These are phyloP conservation scores for Tethya wilhelma DNA, from an alignment of 37 sponge, comb jelly and placozoan species.

Conservation along the genomic window DNA sequence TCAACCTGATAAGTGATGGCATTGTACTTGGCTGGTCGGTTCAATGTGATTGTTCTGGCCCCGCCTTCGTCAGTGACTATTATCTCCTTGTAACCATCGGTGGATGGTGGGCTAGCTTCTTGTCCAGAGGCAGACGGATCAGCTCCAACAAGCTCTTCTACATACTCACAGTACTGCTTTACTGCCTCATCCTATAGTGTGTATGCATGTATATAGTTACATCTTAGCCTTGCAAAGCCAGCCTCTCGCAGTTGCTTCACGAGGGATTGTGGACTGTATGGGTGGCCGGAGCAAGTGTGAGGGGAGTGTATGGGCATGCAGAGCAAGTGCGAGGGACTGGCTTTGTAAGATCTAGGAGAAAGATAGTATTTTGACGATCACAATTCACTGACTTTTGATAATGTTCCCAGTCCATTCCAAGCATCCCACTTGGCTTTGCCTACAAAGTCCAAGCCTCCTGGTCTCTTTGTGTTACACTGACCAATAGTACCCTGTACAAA, in stretches of 20 bases:
- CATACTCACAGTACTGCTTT: constrained; percentile 65
- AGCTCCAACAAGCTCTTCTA: constrained; percentile 66
- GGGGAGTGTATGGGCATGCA: too few species aligned
- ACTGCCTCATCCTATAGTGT: constrained; percentile 63
- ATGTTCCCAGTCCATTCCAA: constrained; percentile 81
- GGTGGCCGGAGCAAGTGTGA: too few species aligned
- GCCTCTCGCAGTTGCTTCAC: too few species aligned
- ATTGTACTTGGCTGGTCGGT: constrained; percentile 89
- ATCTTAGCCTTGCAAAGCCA: too few species aligned
- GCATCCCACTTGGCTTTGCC: constrained; percentile 95
- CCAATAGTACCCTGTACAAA: constrained; percentile 82
- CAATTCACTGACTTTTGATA: constrained; percentile 55
- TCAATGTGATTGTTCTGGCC: constrained; percentile 77
- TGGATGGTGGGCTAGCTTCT: neutral
- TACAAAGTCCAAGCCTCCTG: constrained; percentile 92
- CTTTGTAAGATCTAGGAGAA: too few species aligned
- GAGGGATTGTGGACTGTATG: too few species aligned
- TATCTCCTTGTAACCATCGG: constrained; percentile 37
- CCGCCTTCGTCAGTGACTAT: constrained; percentile 67
- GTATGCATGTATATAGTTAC: too few species aligned
- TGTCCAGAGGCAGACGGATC: neutral
- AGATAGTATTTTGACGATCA: too few species aligned
- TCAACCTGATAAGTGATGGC: constrained; percentile 76
- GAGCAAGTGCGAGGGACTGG: too few species aligned
- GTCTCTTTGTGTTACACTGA: constrained; percentile 78